Conservation (phyloP, 2,113 vertebrate species). For the Bubalus kerabau region DNA sequence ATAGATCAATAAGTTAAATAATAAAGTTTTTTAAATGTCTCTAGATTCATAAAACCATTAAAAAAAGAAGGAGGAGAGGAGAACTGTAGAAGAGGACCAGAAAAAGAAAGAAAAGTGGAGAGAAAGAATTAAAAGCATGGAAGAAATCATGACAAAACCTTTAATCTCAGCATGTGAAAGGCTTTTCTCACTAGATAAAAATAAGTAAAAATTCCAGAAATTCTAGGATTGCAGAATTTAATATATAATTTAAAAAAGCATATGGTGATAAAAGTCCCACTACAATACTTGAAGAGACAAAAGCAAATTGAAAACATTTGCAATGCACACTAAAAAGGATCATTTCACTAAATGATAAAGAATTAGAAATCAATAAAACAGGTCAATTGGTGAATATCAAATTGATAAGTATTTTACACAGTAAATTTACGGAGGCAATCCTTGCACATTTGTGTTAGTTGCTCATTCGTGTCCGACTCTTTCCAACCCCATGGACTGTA, state of each 20-base stretch:
- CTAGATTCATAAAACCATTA: background rate
- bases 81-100: background rate
- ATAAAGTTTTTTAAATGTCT: background rate
- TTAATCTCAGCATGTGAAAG: background rate
- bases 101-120: fast-evolving
- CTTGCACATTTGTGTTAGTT: background rate
- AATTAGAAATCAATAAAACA: background rate
- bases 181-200: background rate
- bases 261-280: background rate
- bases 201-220: background rate
- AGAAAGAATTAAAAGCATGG: background rate
- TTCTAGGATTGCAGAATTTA: background rate
- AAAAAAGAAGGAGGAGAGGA: background rate
- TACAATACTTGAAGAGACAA: background rate
- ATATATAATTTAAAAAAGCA: background rate
- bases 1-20: background rate
- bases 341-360: background rate
- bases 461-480: background rate
- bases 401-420: background rate
- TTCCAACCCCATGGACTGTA: background rate
- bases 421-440: background rate
- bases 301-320: background rate
- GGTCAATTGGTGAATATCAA: background rate
- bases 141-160: background rate
- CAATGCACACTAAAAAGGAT: background rate